Base-by-base conservation (phyloP, 1,140 invertebrate species). In the Aphis craccivora region DNA sequence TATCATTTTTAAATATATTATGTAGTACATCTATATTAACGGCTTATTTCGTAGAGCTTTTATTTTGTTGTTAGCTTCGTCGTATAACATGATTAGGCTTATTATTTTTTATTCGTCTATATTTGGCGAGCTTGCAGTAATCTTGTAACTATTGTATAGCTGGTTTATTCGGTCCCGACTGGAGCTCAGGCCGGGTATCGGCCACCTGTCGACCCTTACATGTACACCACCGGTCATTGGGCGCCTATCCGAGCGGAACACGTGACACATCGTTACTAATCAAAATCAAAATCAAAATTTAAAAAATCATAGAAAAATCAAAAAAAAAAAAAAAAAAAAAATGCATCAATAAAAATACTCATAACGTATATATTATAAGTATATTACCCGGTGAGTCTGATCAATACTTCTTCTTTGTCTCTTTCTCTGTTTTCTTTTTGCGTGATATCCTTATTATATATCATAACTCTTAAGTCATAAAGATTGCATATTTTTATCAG, bases 101-200 rank as follows among this genome's bases (percentile, higher is more conserved):
- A 37, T 60, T 48, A 23, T 43, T 84, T 53, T 37, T 2, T 92
- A 37, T 92, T 53, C 76, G 45, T 84, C 76, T n/a, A 76, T 14
- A 51, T 84, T 40, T 86, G 20, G 81, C n/a, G 43, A 55, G 91
- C 91, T 93, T 93, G 81, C n/a, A 76, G 60, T 93, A 93, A 93
- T 93, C 25, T 43, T 83, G 30, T 92, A 45, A 53, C 76, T 95
- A 95, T 95, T 95, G 95, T 95, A 76, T 76, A 96, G 96, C 95
- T 95, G 95, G 95, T 96, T 95, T 96, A 96, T 95, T 95, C 96
- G 95, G 95, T 96, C 95, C 95, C 96, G 43, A 93, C 94, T 95
- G 95, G 95, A 95, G 95, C 94, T 94, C 95, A 95, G 95, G 95
- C 95, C 95, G 95, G 94, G 95, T 93, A 93, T 84, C 87, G 93